Evolutionary conservation across 2,797 vertebrate species (phyloP).

Genomic region (Enteromius paludinosus): DNA sequence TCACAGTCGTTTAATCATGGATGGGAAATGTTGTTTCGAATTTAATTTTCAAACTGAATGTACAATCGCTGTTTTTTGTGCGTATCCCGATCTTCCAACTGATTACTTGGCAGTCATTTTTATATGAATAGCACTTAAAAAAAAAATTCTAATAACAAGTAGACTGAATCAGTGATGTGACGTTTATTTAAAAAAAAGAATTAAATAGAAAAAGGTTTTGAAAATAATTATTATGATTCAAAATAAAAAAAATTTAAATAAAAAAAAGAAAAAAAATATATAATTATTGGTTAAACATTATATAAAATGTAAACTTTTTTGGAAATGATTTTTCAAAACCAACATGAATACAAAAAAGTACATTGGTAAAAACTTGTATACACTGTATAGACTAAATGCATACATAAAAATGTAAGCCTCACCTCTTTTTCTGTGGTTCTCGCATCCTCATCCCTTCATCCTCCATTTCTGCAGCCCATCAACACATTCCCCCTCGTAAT

Average conservation of each 20-base stretch:
- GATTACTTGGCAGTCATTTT: background rate
- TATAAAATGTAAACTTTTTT: background rate
- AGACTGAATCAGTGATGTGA: too few relatives aligned
- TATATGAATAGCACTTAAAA: background rate
- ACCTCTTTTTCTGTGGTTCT: background rate
- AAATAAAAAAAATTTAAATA: background rate
- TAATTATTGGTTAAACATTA: background rate
- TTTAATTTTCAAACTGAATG: background rate
- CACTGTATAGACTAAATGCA: background rate
- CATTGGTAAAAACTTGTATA: background rate
- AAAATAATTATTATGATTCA: background rate
- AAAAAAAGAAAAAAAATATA: too few relatives aligned
- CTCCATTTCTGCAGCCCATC: constrained; percentile 25
- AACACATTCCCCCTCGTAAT: constrained; percentile 32
- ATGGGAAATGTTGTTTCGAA: background rate
- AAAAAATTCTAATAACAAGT: too few relatives aligned
- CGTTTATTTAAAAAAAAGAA: background rate
- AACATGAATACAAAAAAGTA: background rate
- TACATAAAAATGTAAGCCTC: background rate
- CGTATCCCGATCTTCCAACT: background rate
- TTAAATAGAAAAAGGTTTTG: background rate
- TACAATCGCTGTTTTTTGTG: background rate
- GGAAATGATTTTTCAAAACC: background rate
- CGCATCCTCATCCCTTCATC: constrained; percentile 7
- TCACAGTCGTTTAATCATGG: constrained; percentile 8